Percentiles rank a stretch among this genome's conserved stretches.
Conservation (phyloP, 1,140 invertebrate genomes). For the Drosophila sulfurigaster region DNA sequence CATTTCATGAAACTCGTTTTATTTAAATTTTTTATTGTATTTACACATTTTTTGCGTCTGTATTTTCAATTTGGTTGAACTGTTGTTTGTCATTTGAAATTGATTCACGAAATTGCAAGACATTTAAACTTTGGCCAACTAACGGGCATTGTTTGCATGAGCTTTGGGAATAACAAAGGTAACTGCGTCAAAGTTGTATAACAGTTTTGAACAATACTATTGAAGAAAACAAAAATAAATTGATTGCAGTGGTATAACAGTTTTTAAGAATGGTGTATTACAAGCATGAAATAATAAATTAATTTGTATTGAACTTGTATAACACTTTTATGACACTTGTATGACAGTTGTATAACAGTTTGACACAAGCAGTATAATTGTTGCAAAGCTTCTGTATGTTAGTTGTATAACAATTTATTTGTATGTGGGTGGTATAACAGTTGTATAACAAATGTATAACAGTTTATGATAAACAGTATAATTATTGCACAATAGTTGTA, state of each 20-base stretch:
- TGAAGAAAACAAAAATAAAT: no score
- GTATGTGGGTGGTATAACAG: neutral
- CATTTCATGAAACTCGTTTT: slow-evolving; percentile 31
- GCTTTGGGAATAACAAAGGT: neutral
- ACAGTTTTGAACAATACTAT: neutral
- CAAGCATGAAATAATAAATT: no score
- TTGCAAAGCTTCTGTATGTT: neutral
- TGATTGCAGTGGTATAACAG: no score
- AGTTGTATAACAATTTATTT: no score
- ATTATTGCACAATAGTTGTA: slow-evolving; percentile 6
- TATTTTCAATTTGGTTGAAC: slow-evolving; percentile 21
- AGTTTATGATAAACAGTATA: slow-evolving; percentile 1
- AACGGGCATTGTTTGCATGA: neutral
- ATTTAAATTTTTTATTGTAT: slow-evolving; percentile 18
- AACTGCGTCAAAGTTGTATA: neutral
- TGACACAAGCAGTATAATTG: neutral
- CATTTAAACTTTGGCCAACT: neutral
- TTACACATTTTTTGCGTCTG: slow-evolving; percentile 6
- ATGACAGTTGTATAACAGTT: slow-evolving; percentile 3
- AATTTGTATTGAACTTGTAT: neutral
- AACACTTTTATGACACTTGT: neutral
- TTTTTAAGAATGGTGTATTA: no score
- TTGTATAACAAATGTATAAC: slow-evolving; percentile 15
- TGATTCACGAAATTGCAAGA: slow-evolving; percentile 15
- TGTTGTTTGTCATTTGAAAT: slow-evolving; percentile 36